Percentiles rank a stretch among this genome's conserved stretches.
phyloP scores from a whole-genome alignment of 1,140 invertebrate species.

The Lordiphosa stackelbergi region DNA sequence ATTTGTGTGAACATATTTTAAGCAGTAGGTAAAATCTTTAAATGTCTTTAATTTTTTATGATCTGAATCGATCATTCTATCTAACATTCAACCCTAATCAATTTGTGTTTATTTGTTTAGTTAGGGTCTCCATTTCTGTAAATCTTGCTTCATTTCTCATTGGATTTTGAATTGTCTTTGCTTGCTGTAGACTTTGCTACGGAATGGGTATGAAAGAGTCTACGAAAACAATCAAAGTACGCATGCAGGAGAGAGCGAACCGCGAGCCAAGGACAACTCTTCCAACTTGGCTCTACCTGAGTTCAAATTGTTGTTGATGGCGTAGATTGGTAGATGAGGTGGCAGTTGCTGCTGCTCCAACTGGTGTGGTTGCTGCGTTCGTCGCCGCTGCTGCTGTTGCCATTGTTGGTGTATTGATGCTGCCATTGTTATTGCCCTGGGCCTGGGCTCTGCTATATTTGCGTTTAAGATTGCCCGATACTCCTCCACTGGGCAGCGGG shows the following conservation, averaged over 20 bases:
- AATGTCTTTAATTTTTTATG: too few relatives aligned
- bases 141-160: too few relatives aligned
- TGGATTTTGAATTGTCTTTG: slow-evolving; percentile 1
- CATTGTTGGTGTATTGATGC: slow-evolving; percentile 15
- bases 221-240: slow-evolving; percentile 25
- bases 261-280: slow-evolving; percentile 44
- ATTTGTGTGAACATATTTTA: too few relatives aligned
- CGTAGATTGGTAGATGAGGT: slow-evolving; percentile 28
- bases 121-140: too few relatives aligned
- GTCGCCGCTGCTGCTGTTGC: slow-evolving; percentile 17
- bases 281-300: slow-evolving; percentile 73
- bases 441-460: slow-evolving; percentile 55
- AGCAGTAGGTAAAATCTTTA: too few relatives aligned
- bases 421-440: slow-evolving; percentile 14
- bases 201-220: slow-evolving; percentile 13
- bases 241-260: slow-evolving; percentile 52
- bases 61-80: too few relatives aligned
- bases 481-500: slow-evolving; percentile 27
- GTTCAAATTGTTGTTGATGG: slow-evolving; percentile 69
- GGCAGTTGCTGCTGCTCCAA: slow-evolving; percentile 18
- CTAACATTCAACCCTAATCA: too few relatives aligned
- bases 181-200: slow-evolving; percentile 32
- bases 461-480: slow-evolving; percentile 56
- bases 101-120: too few relatives aligned
- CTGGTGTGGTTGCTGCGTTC: slow-evolving; percentile 15